phyloP scores from a whole-genome alignment of 2,113 vertebrate species.

The Scolopax mira region DNA sequence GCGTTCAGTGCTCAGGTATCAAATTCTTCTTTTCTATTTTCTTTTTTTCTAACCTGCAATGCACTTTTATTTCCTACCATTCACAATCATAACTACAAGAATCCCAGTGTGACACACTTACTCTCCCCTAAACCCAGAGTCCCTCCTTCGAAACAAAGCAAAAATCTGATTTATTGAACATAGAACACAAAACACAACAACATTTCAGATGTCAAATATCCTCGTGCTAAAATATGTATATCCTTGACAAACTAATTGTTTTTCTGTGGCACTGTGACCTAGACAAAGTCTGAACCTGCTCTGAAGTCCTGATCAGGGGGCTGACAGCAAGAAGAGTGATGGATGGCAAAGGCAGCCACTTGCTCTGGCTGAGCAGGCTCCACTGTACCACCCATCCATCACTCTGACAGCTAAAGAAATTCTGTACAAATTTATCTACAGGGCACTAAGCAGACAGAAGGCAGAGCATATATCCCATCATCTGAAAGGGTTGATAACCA shows the following conservation, averaged over 20 bases:
- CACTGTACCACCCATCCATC: conserved; percentile 70
- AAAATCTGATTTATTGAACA: neutral
- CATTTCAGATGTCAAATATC: conserved; percentile 10
- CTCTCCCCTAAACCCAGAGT: neutral
- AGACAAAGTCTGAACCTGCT: conserved; percentile 16
- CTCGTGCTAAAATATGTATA: conserved; percentile 43
- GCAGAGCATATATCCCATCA: conserved; percentile 30
- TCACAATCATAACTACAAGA: neutral
- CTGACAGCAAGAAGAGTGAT: conserved; percentile 68
- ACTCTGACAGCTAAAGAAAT: conserved; percentile 71
- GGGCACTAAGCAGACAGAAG: conserved; percentile 49
- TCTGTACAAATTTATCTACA: conserved; percentile 65
- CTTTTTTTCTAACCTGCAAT: neutral
- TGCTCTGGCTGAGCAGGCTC: conserved; percentile 62
- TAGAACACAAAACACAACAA: neutral
- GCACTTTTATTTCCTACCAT: neutral
- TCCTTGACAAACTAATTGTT: conserved; percentile 51
- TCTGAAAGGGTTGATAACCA: conserved; percentile 57
- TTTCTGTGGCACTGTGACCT: conserved; percentile 16
- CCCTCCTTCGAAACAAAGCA: neutral
- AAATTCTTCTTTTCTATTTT: neutral
- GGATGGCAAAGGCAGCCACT: conserved; percentile 57
- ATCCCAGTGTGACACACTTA: neutral
- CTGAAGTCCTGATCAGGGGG: conserved; percentile 2
- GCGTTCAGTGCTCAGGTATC: neutral